phyloP scores from a whole-genome alignment of 2,113 vertebrate species.

The Aegotheles bennettii region DNA sequence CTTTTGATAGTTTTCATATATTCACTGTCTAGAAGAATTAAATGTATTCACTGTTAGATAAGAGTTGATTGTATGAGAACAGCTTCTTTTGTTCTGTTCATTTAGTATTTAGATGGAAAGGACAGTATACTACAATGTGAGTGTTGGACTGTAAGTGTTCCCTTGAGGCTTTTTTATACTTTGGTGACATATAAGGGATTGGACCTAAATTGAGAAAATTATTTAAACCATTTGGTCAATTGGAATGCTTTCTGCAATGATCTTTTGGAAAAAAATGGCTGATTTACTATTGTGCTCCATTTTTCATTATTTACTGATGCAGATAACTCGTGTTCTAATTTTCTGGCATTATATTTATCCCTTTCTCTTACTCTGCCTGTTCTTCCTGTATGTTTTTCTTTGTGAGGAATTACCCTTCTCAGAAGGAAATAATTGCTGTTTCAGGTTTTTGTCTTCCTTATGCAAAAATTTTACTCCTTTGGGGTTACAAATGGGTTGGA shows the following conservation, averaged over 20 bases:
- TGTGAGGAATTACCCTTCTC: not conserved
- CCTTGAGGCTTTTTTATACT: not conserved
- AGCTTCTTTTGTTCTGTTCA: not conserved
- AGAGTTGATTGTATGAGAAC: not conserved
- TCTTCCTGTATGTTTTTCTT: not conserved
- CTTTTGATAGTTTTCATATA: not conserved
- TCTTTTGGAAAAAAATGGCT: not conserved
- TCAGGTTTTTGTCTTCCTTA: not conserved
- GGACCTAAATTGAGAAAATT: not conserved
- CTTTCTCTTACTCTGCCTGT: not conserved
- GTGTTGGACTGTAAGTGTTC: not conserved
- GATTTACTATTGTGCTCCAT: not conserved
- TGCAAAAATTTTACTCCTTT: not conserved
- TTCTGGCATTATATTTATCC: not conserved
- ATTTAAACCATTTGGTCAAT: not conserved
- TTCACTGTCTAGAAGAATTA: not conserved
- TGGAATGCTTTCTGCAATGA: not conserved
- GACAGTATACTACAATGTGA: not conserved
- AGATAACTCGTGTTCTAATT: not conserved
- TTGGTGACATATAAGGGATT: not conserved
- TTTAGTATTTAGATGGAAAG: not conserved
- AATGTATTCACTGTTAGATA: not conserved
- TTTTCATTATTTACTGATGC: not conserved
- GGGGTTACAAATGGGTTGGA: not conserved
- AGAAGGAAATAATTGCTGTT: not conserved